These are phyloP conservation scores for Zaprionus nigranus DNA, from an alignment of 1,140 invertebrate species.

Conservation along the genomic window DNA sequence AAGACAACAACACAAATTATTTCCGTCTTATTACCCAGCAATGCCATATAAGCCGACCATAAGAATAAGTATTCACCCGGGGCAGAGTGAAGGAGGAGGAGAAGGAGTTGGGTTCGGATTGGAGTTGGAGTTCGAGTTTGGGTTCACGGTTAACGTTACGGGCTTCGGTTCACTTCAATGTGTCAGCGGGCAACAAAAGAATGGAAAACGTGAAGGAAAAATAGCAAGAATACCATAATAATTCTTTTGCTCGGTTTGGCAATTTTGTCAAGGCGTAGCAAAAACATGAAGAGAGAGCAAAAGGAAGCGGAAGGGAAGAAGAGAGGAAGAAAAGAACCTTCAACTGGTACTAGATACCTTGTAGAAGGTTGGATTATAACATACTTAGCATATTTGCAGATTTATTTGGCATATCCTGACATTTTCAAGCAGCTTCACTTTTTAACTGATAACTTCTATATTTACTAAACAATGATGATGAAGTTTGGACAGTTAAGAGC, in stretches of 20 bases:
- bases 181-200: conserved; percentile 50
- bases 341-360: background rate
- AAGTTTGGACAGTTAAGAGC: background rate
- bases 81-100: background rate
- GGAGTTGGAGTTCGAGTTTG: conserved; percentile 5
- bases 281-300: conserved; percentile 1
- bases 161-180: conserved; percentile 38
- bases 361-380: conserved; percentile 3
- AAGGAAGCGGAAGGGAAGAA: background rate
- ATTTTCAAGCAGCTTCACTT: background rate
- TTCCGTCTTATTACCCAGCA: conserved; percentile 78
- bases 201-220: conserved; percentile 37
- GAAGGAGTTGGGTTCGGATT: background rate
- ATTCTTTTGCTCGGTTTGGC: conserved; percentile 54
- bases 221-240: conserved; percentile 59
- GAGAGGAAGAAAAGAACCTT: background rate
- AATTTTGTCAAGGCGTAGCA: conserved; percentile 37
- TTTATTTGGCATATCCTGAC: background rate
- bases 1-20: conserved; percentile 70
- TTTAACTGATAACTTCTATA: background rate
- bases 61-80: conserved; percentile 50
- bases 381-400: background rate
- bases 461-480: background rate
- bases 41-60: conserved; percentile 67
- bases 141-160: conserved; percentile 14